phyloP scores from a whole-genome alignment of 1,140 invertebrate genomes.

The Chironomus tepperi region DNA sequence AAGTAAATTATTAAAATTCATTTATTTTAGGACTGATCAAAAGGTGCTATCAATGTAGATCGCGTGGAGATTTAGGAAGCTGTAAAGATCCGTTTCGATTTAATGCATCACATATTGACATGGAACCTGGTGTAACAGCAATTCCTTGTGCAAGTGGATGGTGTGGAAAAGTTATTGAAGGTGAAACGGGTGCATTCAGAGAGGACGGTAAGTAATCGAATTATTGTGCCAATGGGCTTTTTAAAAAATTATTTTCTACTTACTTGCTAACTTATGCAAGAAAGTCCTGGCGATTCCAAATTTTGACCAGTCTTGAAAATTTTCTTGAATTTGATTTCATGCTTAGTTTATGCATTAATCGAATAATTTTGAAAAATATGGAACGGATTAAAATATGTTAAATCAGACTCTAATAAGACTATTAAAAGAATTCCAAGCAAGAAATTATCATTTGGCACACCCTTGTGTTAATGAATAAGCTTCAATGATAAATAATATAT shows the following conservation, averaged over 20 bases:
- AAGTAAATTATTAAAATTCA: not conserved
- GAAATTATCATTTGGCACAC: too few relatives aligned
- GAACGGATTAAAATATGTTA: too few relatives aligned
- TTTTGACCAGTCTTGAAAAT: too few relatives aligned
- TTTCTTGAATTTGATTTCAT: too few relatives aligned
- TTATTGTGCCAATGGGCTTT: too few relatives aligned
- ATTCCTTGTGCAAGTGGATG: slow-evolving; percentile 83
- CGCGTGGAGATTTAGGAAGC: slow-evolving; percentile 73
- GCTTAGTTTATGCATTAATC: too few relatives aligned
- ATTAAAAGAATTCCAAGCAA: too few relatives aligned
- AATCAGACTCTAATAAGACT: too few relatives aligned
- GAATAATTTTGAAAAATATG: too few relatives aligned
- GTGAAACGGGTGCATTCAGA: slow-evolving; percentile 53
- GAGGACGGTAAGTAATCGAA: slow-evolving; percentile 48
- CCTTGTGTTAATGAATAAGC: slow-evolving; percentile 25
- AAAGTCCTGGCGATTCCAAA: too few relatives aligned
- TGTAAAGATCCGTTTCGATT: slow-evolving; percentile 80
- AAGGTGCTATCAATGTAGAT: slow-evolving; percentile 72
- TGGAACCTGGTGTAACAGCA: slow-evolving; percentile 59
- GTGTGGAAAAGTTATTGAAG: slow-evolving; percentile 86
- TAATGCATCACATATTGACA: slow-evolving; percentile 61
- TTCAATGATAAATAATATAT: not conserved
- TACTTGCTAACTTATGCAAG: too few relatives aligned
- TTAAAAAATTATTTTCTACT: too few relatives aligned
- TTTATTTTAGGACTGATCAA: slow-evolving; percentile 48